Conservation (phyloP, 1,140 invertebrate genomes). For the Callitettix versicolor region DNA sequence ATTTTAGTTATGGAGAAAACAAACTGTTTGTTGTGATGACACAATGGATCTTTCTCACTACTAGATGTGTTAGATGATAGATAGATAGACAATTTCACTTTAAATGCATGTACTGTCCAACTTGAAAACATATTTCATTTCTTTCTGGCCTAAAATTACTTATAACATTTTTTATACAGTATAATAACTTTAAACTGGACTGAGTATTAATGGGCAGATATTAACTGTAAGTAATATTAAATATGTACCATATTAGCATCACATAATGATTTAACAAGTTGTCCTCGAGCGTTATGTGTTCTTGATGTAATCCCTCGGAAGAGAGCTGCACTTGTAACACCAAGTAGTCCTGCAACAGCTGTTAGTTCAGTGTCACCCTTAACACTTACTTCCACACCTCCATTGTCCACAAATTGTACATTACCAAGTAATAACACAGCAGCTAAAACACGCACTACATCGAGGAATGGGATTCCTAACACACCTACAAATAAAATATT, state of each 20-base stretch:
- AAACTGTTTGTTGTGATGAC: too few relatives aligned
- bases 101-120: too few relatives aligned
- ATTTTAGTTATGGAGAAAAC: too few relatives aligned
- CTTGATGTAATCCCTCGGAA: slow-evolving; percentile 72
- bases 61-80: too few relatives aligned
- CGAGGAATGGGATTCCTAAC: slow-evolving; percentile 84
- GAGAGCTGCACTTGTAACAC: slow-evolving; percentile 62
- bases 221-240: too few relatives aligned
- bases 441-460: slow-evolving; percentile 82
- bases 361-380: slow-evolving; percentile 69
- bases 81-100: too few relatives aligned
- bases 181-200: too few relatives aligned
- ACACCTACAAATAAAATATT: slow-evolving; percentile 41
- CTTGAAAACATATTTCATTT: too few relatives aligned
- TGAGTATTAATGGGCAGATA: too few relatives aligned
- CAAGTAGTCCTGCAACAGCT: slow-evolving; percentile 72
- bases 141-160: too few relatives aligned
- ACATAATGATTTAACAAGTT: slow-evolving; percentile 70
- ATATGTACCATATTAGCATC: slow-evolving; percentile 62
- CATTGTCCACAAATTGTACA: slow-evolving; percentile 72
- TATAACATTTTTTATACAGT: too few relatives aligned
- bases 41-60: too few relatives aligned
- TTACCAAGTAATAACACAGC: slow-evolving; percentile 86
- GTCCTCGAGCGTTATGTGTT: slow-evolving; percentile 73
- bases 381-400: slow-evolving; percentile 57